Percentiles rank a stretch among this genome's conserved stretches.
These are phyloP conservation scores for Machimus atricapillus DNA, from an alignment of 2,888 invertebrate genomes.

Conservation along the genomic window DNA sequence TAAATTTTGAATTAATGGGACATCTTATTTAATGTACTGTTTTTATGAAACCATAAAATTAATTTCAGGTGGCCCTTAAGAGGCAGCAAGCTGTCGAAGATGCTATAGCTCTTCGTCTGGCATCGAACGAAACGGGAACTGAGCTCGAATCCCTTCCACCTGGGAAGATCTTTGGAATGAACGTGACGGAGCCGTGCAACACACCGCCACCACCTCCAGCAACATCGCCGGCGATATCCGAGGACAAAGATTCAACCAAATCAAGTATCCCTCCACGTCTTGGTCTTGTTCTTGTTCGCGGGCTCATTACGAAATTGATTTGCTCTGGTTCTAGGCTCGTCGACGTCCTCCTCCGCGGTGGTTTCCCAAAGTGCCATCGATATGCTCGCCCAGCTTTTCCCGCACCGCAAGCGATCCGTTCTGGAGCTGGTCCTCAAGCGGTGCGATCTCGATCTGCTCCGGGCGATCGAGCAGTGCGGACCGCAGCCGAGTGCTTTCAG, in stretches of 20 bases:
- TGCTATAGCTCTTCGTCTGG: slow-evolving; percentile 90
- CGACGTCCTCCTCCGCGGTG: slow-evolving; percentile 39
- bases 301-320: background rate
- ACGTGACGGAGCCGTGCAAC: slow-evolving; percentile 78
- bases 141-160: slow-evolving; percentile 79
- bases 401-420: slow-evolving; percentile 86
- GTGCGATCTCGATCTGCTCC: slow-evolving; percentile 89
- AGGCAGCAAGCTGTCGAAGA: slow-evolving; percentile 97
- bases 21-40: background rate
- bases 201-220: slow-evolving; percentile 54
- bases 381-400: slow-evolving; percentile 87
- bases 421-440: slow-evolving; percentile 89
- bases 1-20: too few relatives aligned
- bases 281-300: background rate
- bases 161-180: slow-evolving; percentile 90
- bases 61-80: slow-evolving; percentile 85
- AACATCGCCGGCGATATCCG: slow-evolving; percentile 42
- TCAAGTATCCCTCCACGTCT: slow-evolving; percentile 27
- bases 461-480: slow-evolving; percentile 60
- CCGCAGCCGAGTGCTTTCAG: slow-evolving; percentile 50
- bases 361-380: slow-evolving; percentile 80
- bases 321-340: slow-evolving; percentile 48
- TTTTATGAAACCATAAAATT: background rate
- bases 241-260: slow-evolving; percentile 43
- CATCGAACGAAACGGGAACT: slow-evolving; percentile 82